phyloP scores from a whole-genome alignment of 2,113 vertebrate species.

The Pituophis catenifer region DNA sequence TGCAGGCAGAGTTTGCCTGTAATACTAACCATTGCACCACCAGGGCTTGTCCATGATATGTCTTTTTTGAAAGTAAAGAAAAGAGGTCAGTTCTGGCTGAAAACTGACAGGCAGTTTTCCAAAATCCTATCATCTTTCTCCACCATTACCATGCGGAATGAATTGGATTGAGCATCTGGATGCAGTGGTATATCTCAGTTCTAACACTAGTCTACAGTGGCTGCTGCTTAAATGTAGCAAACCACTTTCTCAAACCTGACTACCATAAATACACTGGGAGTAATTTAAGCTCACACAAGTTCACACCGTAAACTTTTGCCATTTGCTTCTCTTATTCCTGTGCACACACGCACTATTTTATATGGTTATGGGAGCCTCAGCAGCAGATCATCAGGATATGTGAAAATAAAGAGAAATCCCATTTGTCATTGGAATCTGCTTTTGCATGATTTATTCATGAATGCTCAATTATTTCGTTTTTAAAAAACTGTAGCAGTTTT shows the following conservation, averaged over 20 bases:
- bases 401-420: background rate
- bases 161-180: background rate
- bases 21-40: background rate
- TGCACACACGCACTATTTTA: background rate
- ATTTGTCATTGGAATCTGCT: background rate
- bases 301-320: background rate
- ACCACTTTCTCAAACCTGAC: background rate
- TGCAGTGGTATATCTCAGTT: background rate
- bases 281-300: background rate
- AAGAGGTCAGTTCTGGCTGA: background rate
- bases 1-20: background rate
- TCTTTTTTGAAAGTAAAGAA: background rate
- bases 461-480: background rate
- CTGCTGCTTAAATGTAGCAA: background rate
- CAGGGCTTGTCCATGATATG: background rate
- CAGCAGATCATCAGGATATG: background rate
- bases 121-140: background rate
- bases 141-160: background rate
- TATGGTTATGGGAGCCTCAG: background rate
- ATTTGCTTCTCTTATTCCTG: background rate
- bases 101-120: background rate
- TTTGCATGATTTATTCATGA: conserved; percentile 6
- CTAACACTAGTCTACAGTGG: background rate
- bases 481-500: background rate
- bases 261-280: background rate